A percentile compares a stretch with the other conserved stretches of the same genome.
These are phyloP conservation scores for Nezara viridula DNA, from an alignment of 2,888 invertebrate genomes.

Conservation along the genomic window DNA sequence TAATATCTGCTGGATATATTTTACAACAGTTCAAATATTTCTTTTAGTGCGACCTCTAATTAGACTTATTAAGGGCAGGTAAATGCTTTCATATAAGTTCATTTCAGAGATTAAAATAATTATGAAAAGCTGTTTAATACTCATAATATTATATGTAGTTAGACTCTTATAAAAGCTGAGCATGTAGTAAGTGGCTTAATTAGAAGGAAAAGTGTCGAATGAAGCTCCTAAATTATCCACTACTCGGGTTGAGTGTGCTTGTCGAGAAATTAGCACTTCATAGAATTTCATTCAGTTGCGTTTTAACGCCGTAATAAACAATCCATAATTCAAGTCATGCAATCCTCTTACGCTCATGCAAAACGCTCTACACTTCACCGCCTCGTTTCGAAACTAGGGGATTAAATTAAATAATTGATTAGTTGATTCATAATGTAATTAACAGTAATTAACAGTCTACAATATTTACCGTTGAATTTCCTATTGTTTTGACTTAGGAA, in stretches of 20 bases:
- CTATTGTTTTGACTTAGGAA: neutral
- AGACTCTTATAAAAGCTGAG: neutral
- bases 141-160: too few relatives aligned
- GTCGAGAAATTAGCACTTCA: slow-evolving; percentile 5
- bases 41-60: too few relatives aligned
- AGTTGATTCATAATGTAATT: too few relatives aligned
- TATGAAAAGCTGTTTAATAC: neutral
- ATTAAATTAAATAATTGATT: slow-evolving; percentile 12
- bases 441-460: too few relatives aligned
- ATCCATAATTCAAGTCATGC: slow-evolving; percentile 14
- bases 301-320: slow-evolving; percentile 3
- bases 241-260: neutral
- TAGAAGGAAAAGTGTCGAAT: neutral
- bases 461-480: neutral
- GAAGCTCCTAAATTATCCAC: slow-evolving; percentile 1
- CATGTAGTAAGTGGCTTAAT: neutral
- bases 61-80: too few relatives aligned
- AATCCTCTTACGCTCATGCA: slow-evolving; percentile 29
- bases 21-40: too few relatives aligned
- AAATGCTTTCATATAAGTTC: too few relatives aligned
- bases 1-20: too few relatives aligned
- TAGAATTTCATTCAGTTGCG: slow-evolving; percentile 10
- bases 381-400: neutral
- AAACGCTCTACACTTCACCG: neutral
- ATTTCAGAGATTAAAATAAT: neutral